These are phyloP conservation scores for Megastigmus dorsalis DNA, from an alignment of 2,888 invertebrate genomes.

Conservation along the genomic window DNA sequence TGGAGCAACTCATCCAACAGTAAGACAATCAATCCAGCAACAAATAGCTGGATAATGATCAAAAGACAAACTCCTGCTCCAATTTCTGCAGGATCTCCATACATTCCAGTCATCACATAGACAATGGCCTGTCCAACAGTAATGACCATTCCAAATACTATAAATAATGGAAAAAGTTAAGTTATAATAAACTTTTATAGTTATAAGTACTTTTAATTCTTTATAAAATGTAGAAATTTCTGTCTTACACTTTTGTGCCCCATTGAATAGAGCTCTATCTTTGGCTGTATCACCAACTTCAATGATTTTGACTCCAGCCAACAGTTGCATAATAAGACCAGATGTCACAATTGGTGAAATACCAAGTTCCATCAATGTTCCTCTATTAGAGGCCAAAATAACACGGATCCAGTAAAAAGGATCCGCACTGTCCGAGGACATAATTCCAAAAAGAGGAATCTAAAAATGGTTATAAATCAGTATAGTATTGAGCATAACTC, in stretches of 20 bases:
- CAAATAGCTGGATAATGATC: slow-evolving; percentile 99
- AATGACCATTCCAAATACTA: slow-evolving; percentile 99
- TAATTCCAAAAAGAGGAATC: slow-evolving; percentile 99
- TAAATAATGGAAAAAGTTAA: not conserved
- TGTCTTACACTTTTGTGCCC: slow-evolving; percentile 96
- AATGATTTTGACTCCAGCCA: slow-evolving; percentile 99
- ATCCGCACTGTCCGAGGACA: slow-evolving; percentile 99
- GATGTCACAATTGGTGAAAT: slow-evolving; percentile 99
- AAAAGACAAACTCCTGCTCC: slow-evolving; percentile 98
- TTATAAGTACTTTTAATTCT: too few species aligned
- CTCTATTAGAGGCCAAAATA: slow-evolving; percentile 98
- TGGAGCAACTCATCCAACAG: slow-evolving; percentile 97
- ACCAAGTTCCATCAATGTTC: slow-evolving; percentile 99
- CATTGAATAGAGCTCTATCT: slow-evolving; percentile 98
- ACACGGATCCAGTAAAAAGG: slow-evolving; percentile 99
- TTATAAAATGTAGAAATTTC: not conserved
- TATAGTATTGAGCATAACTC: not conserved
- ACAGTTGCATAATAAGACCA: slow-evolving; percentile 98
- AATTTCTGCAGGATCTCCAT: slow-evolving; percentile 97
- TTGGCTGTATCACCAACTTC: slow-evolving; percentile 99
- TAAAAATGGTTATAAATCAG: slow-evolving; percentile 68
- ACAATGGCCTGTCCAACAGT: slow-evolving; percentile 99
- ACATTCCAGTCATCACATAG: slow-evolving; percentile 99
- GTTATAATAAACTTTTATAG: not conserved
- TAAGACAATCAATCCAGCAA: slow-evolving; percentile 98